Evolutionary conservation across 2,113 vertebrate genomes (phyloP).

Genomic region (Daphoenositta chrysoptera): DNA sequence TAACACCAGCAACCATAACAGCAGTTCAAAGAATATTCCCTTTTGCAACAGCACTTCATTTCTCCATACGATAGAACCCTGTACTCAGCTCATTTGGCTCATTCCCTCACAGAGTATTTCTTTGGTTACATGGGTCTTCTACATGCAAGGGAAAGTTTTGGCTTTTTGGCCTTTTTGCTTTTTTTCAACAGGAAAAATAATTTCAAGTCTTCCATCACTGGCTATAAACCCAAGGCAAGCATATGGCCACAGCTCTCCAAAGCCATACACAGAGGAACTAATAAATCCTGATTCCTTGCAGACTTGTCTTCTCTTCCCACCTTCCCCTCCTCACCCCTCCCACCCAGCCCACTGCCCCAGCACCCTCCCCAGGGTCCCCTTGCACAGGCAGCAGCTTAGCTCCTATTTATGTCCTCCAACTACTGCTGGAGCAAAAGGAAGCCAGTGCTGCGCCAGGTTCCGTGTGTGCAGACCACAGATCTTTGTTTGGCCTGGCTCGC

Average conservation of each 20-base stretch:
- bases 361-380: background rate
- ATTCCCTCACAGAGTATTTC: background rate
- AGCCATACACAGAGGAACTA: constrained; percentile 13
- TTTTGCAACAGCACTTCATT: background rate
- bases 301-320: constrained; percentile 14
- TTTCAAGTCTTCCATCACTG: background rate
- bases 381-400: background rate
- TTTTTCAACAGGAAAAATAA: constrained; percentile 25
- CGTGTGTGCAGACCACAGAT: background rate
- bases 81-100: background rate
- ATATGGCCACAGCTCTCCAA: background rate
- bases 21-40: background rate
- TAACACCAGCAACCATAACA: background rate
- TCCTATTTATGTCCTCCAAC: constrained; percentile 4
- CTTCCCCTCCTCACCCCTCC: background rate
- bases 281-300: constrained; percentile 35
- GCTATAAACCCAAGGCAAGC: constrained; percentile 8
- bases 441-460: background rate
- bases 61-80: background rate
- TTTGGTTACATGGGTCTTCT: background rate
- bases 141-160: background rate
- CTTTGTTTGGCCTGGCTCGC: background rate
- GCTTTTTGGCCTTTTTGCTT: background rate
- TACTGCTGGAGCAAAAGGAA: background rate
- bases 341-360: background rate